A percentile compares a stretch with the other conserved stretches of the same genome.
These are phyloP conservation scores for Eremophila alpestris DNA, from an alignment of 2,797 vertebrate genomes.

Conservation along the genomic window DNA sequence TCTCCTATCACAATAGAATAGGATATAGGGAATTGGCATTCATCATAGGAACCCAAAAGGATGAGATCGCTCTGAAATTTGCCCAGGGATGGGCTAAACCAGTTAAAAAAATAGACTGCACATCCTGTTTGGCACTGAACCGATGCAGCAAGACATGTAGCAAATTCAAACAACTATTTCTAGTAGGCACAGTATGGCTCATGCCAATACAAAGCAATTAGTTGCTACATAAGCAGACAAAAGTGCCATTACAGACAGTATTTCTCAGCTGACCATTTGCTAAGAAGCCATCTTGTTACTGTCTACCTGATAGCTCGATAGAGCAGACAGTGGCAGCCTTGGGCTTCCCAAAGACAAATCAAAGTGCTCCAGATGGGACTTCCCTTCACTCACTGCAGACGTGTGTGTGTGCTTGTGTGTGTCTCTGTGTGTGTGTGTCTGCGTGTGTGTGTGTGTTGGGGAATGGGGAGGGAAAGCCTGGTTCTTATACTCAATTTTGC, in stretches of 20 bases:
- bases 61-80: not conserved
- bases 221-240: slow-evolving; percentile 59
- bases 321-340: slow-evolving; percentile 42
- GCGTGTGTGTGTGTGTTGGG: slow-evolving; percentile 24
- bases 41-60: not conserved
- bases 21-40: not conserved
- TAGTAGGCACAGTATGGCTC: not conserved
- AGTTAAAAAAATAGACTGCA: not conserved
- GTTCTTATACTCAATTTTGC: slow-evolving; percentile 85
- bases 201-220: slow-evolving; percentile 61
- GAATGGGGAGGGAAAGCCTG: slow-evolving; percentile 75
- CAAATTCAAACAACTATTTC: not conserved
- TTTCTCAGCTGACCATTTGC: slow-evolving; percentile 74
- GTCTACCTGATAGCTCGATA: slow-evolving; percentile 72
- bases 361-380: slow-evolving; percentile 44
- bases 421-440: not conserved
- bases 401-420: not conserved
- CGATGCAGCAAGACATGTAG: not conserved
- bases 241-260: slow-evolving; percentile 45
- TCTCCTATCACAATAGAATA: not conserved
- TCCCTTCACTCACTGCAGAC: slow-evolving; percentile 42
- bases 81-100: not conserved
- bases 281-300: slow-evolving; percentile 82
- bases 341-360: slow-evolving; percentile 67
- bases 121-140: not conserved